Evolutionary conservation across 2,888 invertebrate species (phyloP).

Genomic region (Spisula subtruncata): DNA sequence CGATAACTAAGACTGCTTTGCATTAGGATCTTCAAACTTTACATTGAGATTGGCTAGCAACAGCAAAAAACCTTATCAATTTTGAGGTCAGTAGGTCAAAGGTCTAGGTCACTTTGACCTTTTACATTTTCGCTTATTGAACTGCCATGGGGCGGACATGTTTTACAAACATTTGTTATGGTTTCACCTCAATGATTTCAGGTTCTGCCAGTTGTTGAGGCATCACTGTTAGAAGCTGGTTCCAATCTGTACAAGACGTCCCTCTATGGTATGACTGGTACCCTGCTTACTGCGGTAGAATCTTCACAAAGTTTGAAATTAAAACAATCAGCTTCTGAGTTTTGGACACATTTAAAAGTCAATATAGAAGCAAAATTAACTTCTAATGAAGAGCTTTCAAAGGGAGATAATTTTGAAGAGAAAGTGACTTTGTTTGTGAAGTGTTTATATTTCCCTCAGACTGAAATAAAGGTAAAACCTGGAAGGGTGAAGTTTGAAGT

Average conservation of each 20-base stretch:
- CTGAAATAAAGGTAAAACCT: conserved; percentile 63
- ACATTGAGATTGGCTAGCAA: too few species aligned
- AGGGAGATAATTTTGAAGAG: conserved; percentile 59
- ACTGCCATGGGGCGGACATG: too few species aligned
- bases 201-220: conserved; percentile 83
- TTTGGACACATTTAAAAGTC: conserved; percentile 72
- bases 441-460: conserved; percentile 69
- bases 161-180: too few species aligned
- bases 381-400: conserved; percentile 48
- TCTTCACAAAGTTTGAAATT: conserved; percentile 39
- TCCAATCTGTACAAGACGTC: conserved; percentile 79
- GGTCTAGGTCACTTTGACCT: too few species aligned
- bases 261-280: conserved; percentile 75
- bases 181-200: conserved; percentile 58
- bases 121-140: too few species aligned
- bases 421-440: conserved; percentile 70
- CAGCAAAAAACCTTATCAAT: too few species aligned
- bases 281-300: conserved; percentile 66
- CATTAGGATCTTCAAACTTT: too few species aligned
- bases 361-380: conserved; percentile 61
- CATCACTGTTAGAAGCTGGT: conserved; percentile 80
- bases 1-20: too few species aligned
- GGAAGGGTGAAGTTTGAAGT: conserved; percentile 69
- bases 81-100: too few species aligned
- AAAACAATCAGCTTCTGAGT: conserved; percentile 51